Conservation (phyloP, 1,140 invertebrate species). For the Magallana angulata region DNA sequence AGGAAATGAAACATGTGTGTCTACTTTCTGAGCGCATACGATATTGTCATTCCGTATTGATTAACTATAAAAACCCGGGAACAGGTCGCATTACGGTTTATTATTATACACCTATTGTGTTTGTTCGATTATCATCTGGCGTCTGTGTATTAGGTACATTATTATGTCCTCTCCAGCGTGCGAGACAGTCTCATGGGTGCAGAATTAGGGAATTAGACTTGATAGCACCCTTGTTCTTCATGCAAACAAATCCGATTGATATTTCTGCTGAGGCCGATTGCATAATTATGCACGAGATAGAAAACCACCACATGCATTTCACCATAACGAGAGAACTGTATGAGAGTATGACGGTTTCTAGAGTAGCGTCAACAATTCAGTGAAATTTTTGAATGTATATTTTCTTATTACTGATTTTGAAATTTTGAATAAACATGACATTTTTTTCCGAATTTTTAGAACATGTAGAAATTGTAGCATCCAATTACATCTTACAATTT, state of each 20-base stretch:
- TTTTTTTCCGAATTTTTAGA: no score
- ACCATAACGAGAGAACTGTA: no score
- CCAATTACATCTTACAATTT: no score
- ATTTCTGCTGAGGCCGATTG: neutral
- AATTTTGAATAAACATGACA: no score
- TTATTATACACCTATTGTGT: conserved; percentile 31
- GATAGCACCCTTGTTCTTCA: neutral
- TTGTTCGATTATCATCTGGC: neutral
- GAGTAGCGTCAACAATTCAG: no score
- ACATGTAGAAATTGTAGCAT: no score
- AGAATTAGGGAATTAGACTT: neutral
- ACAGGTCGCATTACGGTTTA: conserved; percentile 16
- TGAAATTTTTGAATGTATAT: no score
- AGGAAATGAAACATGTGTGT: conserved; percentile 24
- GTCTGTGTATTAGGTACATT: conserved; percentile 27
- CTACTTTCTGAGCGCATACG: conserved; percentile 18
- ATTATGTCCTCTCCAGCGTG: neutral
- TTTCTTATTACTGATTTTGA: no score
- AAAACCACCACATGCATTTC: no score
- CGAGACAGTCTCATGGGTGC: neutral
- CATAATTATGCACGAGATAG: no score
- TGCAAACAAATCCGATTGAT: neutral
- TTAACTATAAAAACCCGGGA: conserved; percentile 21
- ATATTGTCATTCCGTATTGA: conserved; percentile 33
- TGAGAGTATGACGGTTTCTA: no score